A percentile compares a stretch with the other conserved stretches of the same genome.
These are phyloP conservation scores for Cinara cedri DNA, from an alignment of 2,888 invertebrate genomes.

Conservation along the genomic window DNA sequence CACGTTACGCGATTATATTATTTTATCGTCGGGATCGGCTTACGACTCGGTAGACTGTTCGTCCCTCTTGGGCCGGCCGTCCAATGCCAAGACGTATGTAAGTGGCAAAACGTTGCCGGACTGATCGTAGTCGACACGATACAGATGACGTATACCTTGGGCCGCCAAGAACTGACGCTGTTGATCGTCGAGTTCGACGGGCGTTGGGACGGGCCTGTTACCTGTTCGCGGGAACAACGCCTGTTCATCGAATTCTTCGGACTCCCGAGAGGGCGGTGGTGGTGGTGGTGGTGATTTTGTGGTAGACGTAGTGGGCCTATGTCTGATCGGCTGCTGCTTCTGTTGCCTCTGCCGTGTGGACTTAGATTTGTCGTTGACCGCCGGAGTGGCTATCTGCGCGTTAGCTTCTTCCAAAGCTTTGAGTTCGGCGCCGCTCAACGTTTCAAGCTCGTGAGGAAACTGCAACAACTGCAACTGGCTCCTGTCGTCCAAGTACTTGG, in stretches of 20 bases:
- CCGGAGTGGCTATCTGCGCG: slow-evolving; percentile 20
- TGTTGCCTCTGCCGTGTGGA: neutral
- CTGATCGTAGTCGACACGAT: slow-evolving; percentile 59
- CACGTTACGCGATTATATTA: neutral
- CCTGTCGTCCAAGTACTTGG: slow-evolving; percentile 41
- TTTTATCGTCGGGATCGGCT: neutral
- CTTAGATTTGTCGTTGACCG: slow-evolving; percentile 1
- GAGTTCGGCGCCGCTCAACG: slow-evolving; percentile 59
- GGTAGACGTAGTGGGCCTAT: neutral
- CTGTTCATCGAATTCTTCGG: neutral
- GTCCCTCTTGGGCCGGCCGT: slow-evolving; percentile 36
- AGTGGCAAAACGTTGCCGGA: slow-evolving; percentile 58
- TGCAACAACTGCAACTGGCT: slow-evolving; percentile 53
- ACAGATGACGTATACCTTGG: slow-evolving; percentile 59
- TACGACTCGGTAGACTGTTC: neutral
- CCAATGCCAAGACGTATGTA: slow-evolving; percentile 59
- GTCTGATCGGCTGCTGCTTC: neutral
- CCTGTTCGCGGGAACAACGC: neutral
- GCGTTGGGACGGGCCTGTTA: slow-evolving; percentile 58
- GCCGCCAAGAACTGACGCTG: slow-evolving; percentile 58
- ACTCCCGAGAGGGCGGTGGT: neutral
- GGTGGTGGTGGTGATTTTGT: no score
- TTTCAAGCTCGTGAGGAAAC: slow-evolving; percentile 55
- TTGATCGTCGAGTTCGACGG: slow-evolving; percentile 58
- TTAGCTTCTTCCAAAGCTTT: slow-evolving; percentile 58